Percentiles rank a stretch among this genome's conserved stretches.
Evolutionary conservation across 37 sponge, comb jelly and placozoan species (phyloP).

Genomic region (Cliona cf. orientalis): DNA sequence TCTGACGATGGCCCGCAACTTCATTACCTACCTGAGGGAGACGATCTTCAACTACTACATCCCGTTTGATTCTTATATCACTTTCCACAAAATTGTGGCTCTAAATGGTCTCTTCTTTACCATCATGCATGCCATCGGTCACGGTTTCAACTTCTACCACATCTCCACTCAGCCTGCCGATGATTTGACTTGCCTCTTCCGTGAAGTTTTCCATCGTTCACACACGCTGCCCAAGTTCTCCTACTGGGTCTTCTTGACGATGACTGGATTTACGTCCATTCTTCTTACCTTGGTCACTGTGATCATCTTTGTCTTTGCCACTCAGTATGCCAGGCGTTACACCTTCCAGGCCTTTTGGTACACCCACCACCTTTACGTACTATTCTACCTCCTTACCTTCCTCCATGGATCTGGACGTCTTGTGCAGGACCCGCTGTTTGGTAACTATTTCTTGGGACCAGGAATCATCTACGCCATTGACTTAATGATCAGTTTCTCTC

Average conservation of each 20-base stretch:
- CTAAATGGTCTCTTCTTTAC: conserved; percentile 87
- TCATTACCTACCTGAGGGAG: conserved; percentile 92
- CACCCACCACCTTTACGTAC: conserved; percentile 90
- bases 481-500: conserved; percentile 78
- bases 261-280: conserved; percentile 90
- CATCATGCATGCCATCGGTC: conserved; percentile 88
- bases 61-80: conserved; percentile 89
- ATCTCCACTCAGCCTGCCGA: conserved; percentile 92
- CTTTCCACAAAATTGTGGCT: conserved; percentile 91
- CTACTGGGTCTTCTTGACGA: conserved; percentile 91
- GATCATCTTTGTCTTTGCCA: conserved; percentile 88
- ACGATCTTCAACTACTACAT: conserved; percentile 89
- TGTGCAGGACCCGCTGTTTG: conserved; percentile 94
- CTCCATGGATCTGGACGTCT: conserved; percentile 95
- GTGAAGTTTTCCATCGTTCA: conserved; percentile 83
- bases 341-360: conserved; percentile 91
- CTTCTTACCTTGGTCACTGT: conserved; percentile 71
- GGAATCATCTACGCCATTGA: conserved; percentile 87
- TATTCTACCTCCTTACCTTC: conserved; percentile 91
- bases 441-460: conserved; percentile 91
- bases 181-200: conserved; percentile 93
- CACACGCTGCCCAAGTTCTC: conserved; percentile 82
- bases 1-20: conserved; percentile 93
- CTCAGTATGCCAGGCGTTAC: conserved; percentile 91
- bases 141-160: conserved; percentile 98